phyloP scores from a whole-genome alignment of 1,140 invertebrate species.

The Pteromalus puparum region DNA sequence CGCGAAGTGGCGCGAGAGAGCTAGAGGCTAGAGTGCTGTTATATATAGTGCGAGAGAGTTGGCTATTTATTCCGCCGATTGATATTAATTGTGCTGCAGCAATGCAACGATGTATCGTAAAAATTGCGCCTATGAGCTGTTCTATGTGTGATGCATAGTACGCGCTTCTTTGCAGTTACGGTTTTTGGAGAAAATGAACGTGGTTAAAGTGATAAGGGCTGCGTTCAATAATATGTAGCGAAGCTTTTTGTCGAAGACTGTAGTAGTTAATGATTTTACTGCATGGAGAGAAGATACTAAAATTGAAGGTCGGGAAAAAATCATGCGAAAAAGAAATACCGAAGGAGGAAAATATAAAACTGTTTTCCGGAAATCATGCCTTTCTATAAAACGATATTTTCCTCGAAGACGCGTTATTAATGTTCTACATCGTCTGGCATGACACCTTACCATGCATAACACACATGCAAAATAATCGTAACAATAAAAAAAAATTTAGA shows the following conservation, averaged over 20 bases:
- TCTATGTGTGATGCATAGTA: neutral
- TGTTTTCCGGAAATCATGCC: conserved; percentile 38
- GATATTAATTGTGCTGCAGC: conserved; percentile 56
- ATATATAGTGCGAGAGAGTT: neutral
- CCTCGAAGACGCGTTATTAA: conserved; percentile 33
- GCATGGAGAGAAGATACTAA: neutral
- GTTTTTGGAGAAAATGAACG: too few species aligned
- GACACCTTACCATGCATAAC: neutral
- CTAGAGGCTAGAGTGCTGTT: neutral
- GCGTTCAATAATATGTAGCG: too few species aligned
- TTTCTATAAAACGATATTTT: conserved; percentile 28
- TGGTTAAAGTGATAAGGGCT: too few species aligned
- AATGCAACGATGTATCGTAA: neutral
- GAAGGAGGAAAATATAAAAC: neutral
- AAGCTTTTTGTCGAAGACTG: neutral
- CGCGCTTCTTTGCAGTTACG: too few species aligned
- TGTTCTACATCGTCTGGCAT: neutral
- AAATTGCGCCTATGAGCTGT: neutral
- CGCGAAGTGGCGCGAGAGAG: conserved; percentile 6
- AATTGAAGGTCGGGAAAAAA: neutral
- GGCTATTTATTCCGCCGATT: conserved; percentile 57
- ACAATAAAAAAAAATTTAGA: neutral
- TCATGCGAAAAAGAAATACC: neutral
- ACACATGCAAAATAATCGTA: neutral
- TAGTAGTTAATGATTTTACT: neutral